Base-by-base conservation (phyloP, 2,888 invertebrate species). In the Gastrophysa polygoni region DNA sequence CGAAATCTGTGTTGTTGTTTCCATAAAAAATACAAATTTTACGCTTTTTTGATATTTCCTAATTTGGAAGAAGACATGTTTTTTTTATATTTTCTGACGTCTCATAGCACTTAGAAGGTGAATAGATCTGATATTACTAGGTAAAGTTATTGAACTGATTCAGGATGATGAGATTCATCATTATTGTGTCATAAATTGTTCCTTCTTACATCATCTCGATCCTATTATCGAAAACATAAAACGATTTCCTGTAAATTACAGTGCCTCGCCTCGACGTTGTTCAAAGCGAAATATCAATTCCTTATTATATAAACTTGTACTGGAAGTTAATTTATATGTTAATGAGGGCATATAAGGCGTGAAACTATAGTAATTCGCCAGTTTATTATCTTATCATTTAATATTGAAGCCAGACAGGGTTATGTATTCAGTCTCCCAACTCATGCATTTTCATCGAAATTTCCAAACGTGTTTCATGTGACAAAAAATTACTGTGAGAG, bases 311-410 rank as follows among this genome's bases (percentile, higher is more conserved):
- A 48, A 57, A 57, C 46, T 57, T 47, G 29, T 47, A 57, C 28
- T 68, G 61, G 72, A 73, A 76, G 73, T 78, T 80, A 80, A 79
- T 80, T 78, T 80, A 79, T 78, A 80, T 80, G 80, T 78, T 80
- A 79, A 80, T 80, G 74, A 74, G 74, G 67, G 66, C 68, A 70
- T 72, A 73, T 73, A 74, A 75, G 74, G 73, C 73, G 73, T 73
- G 75, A 38, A 38, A 38, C 38, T 74, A 76, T 72, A 74, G 29
- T 28, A 14, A 74, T 74, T 75, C 75, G 70, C 71, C 73, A 72
- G 70, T 76, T 78, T 77, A 76, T 76, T 76, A 57, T 47, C 47
- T 28, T 28, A 48, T 57, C 48, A 57, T 57, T 57, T 57, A 57
- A 57, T 57, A 57, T 46, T 29, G 2, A 47, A 14, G 38, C 38